Base-by-base conservation (phyloP, 2,888 invertebrate species). In the Apodemia duryi region DNA sequence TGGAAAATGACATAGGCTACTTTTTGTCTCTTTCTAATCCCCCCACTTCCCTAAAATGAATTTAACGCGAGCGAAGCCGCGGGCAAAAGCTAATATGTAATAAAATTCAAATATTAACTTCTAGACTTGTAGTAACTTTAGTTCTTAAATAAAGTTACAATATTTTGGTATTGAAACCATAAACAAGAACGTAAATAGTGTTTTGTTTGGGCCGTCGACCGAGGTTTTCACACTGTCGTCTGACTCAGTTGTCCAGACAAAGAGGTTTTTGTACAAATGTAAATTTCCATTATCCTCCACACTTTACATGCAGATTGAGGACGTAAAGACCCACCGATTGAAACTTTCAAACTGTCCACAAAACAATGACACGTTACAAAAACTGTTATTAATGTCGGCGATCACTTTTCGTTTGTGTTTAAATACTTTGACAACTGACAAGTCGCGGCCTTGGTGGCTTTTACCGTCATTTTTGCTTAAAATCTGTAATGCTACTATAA, bases 301-400 rank as follows among this genome's bases (percentile, higher is more conserved):
- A 83, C 82, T 88, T 86, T 77, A 86, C 85, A 87, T 88, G 86
- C 84, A 84, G 85, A 88, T 86, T 86, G 85, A 80, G 73, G 72
- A 82, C 81, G 78, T 76, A 75, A 73, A 76, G 76, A 70, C 74
- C 70, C 72, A 73, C 71, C 76, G 79, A 83, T 82, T 78, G 80
- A 77, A 77, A 80, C 79, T 81, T 82, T 82, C 78, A 74, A 82
- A 78, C 75, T 76, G 77, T 76, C 74, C 72, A 74, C 73, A 73
- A 72, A 73, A 77, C 74, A 76, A 78, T 75, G 70, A 70, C 68
- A 66, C 69, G 69, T 73, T 75, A 75, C 75, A 73, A 75, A 75
- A 80, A 79, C 75, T 77, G 76, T 80, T 81, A 79, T 79, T 80
- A 77, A 82, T 81, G 76, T 75, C 68, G 74, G 75, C 69, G 71